Base-by-base conservation (phyloP, 2,797 vertebrate genomes). In the Cynopterus sphinx region DNA sequence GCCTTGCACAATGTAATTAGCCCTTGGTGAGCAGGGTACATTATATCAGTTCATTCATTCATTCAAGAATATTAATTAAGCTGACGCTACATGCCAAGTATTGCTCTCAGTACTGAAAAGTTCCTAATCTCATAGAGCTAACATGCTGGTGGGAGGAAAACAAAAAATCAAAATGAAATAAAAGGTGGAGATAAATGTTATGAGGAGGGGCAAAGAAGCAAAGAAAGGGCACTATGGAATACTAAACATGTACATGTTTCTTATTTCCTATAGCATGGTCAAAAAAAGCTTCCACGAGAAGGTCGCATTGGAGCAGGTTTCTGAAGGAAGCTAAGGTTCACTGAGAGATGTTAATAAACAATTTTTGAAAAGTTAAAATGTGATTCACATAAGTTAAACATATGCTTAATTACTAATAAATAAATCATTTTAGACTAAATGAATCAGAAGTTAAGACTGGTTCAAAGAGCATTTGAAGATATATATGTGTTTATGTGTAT, bases 131-230 rank as follows among this genome's bases (percentile, higher is more conserved):
- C 67, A 57, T 1, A 4, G 11, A 79, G 55, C 7, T 86, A 24
- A 77, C 8, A 89, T 28, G 81, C 53, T 61, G 12, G 63, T 71
- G 22, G 9, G 22, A 3, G 36, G 2, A 41, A 68, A 41, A 70
- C 19, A 93, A 36, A 22, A 79, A 68, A 63, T 65, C 39, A 89
- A 89, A 92, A 53, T 87, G 67, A 85, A 93, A 55, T 51, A 71
- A 65, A 5, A 90, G 7, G 24, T 74, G 9, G 28, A 22, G 21
- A n/a, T 61, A 82, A 82, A 36, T 67, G 17, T 16, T 61, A 39
- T 21, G n/a, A n/a, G 1, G 24, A 63, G 6, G 2, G 55, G 17
- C 1, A 5, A 16, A 53, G 75, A 67, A 36, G 28, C 22, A 87
- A 79, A 82, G 33, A 84, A 70, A 70, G 19, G 12, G 11, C 19